Base-by-base conservation (phyloP, 2,113 vertebrate species). In the Probosciger aterrimus region DNA sequence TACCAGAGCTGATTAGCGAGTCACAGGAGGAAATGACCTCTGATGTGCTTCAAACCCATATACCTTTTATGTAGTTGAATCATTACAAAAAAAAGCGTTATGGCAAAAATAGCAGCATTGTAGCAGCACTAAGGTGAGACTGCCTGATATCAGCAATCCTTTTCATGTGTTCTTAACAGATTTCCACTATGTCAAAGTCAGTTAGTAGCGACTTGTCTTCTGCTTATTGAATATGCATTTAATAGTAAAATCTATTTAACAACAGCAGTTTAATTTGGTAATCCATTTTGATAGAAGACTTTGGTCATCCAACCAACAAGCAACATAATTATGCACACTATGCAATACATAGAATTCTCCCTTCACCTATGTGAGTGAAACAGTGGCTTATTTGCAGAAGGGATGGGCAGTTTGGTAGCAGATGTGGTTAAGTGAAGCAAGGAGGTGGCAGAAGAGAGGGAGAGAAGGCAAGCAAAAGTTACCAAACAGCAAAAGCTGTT, bases 41-140 rank as follows among this genome's bases (percentile, higher is more conserved):
- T 76, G 90, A 94, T 97, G 96, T 50, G 88, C 95, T 97, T 96
- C 95, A 94, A 96, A 97, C 97, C 97, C 96, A 94, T 91, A 92
- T 94, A 86, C 80, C 95, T 97, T 97, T 96, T 96, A 96, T 94
- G 60, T 19, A 91, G 92, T 93, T 82, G 82, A 98, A 84, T 86
- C 87, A 80, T 55, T 78, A 46, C n/a, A 82, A 59, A 92, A 89
- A 92, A 65, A 67, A 47, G 53, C 14, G 0, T 85, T 93, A 85
- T 1, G 14, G 95, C 39, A 96, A 95, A 97, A 97, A 96, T 85
- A 86, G 92, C 91, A 95, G 96, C 82, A 86, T 15, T 92, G 68
- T 76, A 74, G 64, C 47, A 80, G 65, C 77, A 19, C 2, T 33
- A 86, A 90, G 81, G 87, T 57, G 43, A 90, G 69, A 79, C 43